Percentiles rank a stretch among this genome's conserved stretches.
phyloP scores from a whole-genome alignment of 2,113 vertebrate species.

The Prunella fulvescens region DNA sequence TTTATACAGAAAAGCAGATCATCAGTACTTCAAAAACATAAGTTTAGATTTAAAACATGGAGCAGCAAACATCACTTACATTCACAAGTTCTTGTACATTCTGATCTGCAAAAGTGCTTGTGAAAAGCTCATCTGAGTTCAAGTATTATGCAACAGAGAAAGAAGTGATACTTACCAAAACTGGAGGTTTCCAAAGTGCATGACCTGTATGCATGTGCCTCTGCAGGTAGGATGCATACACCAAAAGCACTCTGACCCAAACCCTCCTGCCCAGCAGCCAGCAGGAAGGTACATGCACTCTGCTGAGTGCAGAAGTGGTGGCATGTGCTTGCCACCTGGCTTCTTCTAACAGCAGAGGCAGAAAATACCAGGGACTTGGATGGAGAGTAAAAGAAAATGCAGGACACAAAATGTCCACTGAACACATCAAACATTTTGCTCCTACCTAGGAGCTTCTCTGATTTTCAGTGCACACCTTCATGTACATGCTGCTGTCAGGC shows the following conservation, averaged over 20 bases:
- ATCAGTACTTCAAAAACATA: not conserved
- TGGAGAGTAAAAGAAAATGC: not conserved
- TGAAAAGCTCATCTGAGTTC: not conserved
- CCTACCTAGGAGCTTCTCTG: not conserved
- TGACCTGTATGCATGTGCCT: conserved; percentile 19
- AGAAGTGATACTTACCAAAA: conserved; percentile 50
- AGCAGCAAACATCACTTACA: not conserved
- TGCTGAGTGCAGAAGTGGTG: not conserved
- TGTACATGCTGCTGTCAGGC: not conserved
- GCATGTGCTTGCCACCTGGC: not conserved
- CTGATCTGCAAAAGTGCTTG: conserved; percentile 7
- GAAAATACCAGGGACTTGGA: not conserved
- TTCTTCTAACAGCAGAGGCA: not conserved
- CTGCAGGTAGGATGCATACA: conserved; percentile 15
- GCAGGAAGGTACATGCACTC: not conserved
- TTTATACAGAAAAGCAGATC: conserved; percentile 19
- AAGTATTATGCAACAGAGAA: conserved; percentile 16
- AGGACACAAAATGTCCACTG: not conserved
- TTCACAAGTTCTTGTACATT: not conserved
- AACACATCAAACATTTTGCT: not conserved
- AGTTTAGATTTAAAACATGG: not conserved
- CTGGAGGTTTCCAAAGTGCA: not conserved
- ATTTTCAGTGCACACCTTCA: not conserved
- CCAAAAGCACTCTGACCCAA: not conserved
- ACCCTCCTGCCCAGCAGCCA: not conserved